Conservation (phyloP, 2,797 vertebrate species). For the Sebastes taczanowskii region DNA sequence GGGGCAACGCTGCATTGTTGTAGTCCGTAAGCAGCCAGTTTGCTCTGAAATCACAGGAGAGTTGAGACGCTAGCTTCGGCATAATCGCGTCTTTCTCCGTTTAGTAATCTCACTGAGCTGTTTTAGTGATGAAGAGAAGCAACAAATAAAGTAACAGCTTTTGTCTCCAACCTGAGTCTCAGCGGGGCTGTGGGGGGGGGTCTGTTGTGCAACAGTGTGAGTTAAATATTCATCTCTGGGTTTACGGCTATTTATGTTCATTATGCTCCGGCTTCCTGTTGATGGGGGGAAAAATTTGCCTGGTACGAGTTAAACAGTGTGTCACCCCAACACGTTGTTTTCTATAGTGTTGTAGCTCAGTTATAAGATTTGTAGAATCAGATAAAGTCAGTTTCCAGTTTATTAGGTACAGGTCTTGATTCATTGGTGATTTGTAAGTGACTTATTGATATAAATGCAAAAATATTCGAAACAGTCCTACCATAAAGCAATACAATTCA, state of each 20-base stretch:
- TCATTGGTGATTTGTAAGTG: background rate
- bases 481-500: background rate
- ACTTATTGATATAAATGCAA: background rate
- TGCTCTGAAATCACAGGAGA: constrained; percentile 56
- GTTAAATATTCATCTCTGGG: constrained; percentile 31
- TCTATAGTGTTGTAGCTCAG: background rate
- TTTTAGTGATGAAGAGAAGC: constrained; percentile 48
- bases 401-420: background rate
- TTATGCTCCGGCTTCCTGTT: constrained; percentile 4
- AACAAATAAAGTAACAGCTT: constrained; percentile 45
- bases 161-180: constrained; percentile 39
- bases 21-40: constrained; percentile 38
- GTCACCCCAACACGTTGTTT: background rate
- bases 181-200: background rate
- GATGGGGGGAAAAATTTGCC: background rate
- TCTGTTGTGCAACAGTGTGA: background rate
- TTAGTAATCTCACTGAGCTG: constrained; percentile 56
- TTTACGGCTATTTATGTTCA: constrained; percentile 18
- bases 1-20: constrained; percentile 46
- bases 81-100: constrained; percentile 34
- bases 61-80: constrained; percentile 18
- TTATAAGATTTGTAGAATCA: background rate
- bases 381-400: background rate
- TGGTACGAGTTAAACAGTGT: background rate
- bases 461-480: background rate